These are phyloP conservation scores for Cavia aperea DNA, from an alignment of 2,113 vertebrate genomes.

Conservation along the genomic window DNA sequence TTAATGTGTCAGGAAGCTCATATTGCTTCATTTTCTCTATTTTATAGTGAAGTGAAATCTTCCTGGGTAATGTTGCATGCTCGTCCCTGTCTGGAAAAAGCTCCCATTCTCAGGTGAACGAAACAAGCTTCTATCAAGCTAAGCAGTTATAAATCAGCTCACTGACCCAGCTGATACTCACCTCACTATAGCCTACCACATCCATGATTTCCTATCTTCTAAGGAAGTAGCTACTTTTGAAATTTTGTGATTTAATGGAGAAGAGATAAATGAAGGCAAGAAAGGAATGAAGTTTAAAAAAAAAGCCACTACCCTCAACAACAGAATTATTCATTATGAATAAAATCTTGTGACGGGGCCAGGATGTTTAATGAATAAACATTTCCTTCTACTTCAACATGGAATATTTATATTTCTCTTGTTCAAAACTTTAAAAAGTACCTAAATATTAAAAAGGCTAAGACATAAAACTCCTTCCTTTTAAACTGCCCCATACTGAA, in stretches of 20 bases:
- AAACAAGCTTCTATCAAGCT: background rate
- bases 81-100: background rate
- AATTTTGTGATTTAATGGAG: background rate
- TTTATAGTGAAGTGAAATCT: conserved; percentile 30
- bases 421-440: background rate
- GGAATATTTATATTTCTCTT: conserved; percentile 28
- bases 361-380: conserved; percentile 23
- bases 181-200: background rate
- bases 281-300: background rate
- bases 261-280: background rate
- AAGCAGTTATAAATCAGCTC: background rate
- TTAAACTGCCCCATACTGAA: conserved; percentile 19
- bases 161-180: background rate
- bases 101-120: conserved; percentile 8
- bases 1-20: conserved; percentile 35
- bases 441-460: background rate
- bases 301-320: background rate
- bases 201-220: background rate
- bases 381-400: background rate
- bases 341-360: background rate
- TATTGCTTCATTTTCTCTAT: conserved; percentile 31
- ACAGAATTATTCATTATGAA: background rate
- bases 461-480: conserved; percentile 17
- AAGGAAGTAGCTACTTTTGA: background rate
- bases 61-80: background rate